These are phyloP conservation scores for human DNA, from an alignment of 2,113 vertebrate species.

Conservation along the genomic window DNA sequence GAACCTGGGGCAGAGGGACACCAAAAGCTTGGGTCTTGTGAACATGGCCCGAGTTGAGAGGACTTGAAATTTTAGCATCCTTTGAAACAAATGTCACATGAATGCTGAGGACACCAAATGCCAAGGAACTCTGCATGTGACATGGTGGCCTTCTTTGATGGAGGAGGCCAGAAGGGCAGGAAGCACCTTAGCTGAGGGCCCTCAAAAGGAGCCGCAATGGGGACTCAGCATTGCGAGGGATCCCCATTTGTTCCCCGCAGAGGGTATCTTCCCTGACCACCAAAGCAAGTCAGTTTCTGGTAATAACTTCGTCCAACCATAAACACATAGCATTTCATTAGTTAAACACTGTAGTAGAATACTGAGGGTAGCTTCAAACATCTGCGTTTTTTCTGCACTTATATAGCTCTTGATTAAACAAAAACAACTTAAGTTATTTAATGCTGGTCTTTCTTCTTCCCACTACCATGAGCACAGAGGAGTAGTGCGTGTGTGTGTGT, in stretches of 20 bases:
- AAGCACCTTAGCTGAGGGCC: background rate
- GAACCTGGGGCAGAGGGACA: background rate
- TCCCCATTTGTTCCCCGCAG: background rate
- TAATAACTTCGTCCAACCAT: background rate
- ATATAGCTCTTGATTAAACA: background rate
- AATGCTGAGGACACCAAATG: background rate
- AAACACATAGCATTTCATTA: background rate
- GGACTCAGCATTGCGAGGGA: background rate
- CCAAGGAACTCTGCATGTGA: background rate
- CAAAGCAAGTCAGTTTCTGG: background rate
- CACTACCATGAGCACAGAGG: background rate
- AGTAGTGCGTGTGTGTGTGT: accelerated
- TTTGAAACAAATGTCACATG: background rate
- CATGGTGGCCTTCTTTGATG: background rate
- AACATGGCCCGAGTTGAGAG: background rate
- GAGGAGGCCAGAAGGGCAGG: background rate
- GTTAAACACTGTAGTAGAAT: background rate
- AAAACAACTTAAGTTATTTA: background rate
- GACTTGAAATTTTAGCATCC: background rate
- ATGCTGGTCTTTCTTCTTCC: background rate
- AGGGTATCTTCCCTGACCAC: background rate
- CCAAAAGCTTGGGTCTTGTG: background rate
- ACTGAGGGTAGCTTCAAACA: background rate
- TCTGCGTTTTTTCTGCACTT: background rate
- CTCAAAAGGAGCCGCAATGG: background rate